Evolutionary conservation across 2,888 invertebrate species (phyloP), one percentile per base, ranked within the genome.

Genomic region (Eristalis intricaria): DNA sequence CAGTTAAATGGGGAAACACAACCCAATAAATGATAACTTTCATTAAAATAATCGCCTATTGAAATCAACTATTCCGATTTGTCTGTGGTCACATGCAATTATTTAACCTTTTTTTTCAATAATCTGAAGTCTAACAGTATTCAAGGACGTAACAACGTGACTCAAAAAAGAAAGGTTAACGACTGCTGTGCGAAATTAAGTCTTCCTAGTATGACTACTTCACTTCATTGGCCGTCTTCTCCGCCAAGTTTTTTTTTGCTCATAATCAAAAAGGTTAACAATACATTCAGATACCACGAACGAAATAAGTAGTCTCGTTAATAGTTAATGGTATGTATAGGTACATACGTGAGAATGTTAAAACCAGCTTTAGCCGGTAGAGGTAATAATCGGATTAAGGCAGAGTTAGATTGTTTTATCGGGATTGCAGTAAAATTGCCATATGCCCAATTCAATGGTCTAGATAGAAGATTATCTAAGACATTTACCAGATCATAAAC

Each of bases 101-200:
- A 68, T 61, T 76, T 61, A 60, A 15, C 58, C 43, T 66, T 43
- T 71, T 43, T 71, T 40, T 65, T 71, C 79, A 79, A 22, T 29
- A 63, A 61, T 56, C 19, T 63, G 43, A 22, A 50, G n/a, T 61
- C 69, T 70, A 71, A 79, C 40, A 70, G 38, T 61, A 60, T 38
- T 70, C 79, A 84, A 76, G 84, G 84, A 79, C 50, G 26, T 75
- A 84, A 84, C 75, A 22, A 79, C 73, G 29, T 69, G 38, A 70
- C 60, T 79, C 58, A 19, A 65, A 38, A 58, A 38, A 66, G 64
- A 65, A 43, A 79, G 60, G 60, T 66, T 60, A 66, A 73, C 43
- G 79, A 66, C 66, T 73, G 71, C 58, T 15, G 22, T 38, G 10
- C 22, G 43, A 23, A 76, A 66, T 32, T 22, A 61, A 35, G 43